phyloP scores from a whole-genome alignment of 2,888 invertebrate species.

The Harpagoxenus sublaevis region DNA sequence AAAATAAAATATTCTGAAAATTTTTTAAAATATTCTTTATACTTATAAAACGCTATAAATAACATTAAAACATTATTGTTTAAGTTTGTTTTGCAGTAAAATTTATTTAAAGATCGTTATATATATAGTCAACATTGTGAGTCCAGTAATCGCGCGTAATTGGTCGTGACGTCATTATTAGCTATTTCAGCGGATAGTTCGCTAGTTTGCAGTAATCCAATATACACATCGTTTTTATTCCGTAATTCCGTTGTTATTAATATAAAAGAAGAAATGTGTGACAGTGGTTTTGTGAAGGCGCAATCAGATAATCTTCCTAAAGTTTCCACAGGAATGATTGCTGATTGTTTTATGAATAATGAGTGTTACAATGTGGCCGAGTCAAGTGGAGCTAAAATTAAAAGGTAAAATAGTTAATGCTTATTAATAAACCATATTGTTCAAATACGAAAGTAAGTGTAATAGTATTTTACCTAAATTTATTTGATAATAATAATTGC shows the following conservation, averaged over 20 bases:
- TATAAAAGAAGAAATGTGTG: background rate
- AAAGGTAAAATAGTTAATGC: background rate
- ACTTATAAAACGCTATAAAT: background rate
- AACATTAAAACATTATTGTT: no score
- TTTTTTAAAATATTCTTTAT: no score
- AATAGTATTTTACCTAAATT: background rate
- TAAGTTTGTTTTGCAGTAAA: background rate
- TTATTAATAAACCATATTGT: no score
- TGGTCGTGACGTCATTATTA: no score
- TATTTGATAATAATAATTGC: no score
- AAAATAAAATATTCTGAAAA: no score
- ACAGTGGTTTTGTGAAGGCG: background rate
- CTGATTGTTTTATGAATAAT: slow-evolving; percentile 1
- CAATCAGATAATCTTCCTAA: background rate
- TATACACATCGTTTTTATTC: background rate
- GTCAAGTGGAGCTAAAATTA: background rate
- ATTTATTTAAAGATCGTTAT: background rate
- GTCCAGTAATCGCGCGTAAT: no score
- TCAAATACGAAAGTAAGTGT: background rate
- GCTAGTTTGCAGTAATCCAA: background rate
- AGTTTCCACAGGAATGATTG: background rate
- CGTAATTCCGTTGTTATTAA: background rate
- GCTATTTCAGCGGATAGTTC: no score
- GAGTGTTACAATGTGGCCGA: background rate
- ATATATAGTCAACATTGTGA: background rate